A percentile compares a stretch with the other conserved stretches of the same genome.
Conservation (phyloP, 1,140 invertebrate species). For the Halotydeus destructor region DNA sequence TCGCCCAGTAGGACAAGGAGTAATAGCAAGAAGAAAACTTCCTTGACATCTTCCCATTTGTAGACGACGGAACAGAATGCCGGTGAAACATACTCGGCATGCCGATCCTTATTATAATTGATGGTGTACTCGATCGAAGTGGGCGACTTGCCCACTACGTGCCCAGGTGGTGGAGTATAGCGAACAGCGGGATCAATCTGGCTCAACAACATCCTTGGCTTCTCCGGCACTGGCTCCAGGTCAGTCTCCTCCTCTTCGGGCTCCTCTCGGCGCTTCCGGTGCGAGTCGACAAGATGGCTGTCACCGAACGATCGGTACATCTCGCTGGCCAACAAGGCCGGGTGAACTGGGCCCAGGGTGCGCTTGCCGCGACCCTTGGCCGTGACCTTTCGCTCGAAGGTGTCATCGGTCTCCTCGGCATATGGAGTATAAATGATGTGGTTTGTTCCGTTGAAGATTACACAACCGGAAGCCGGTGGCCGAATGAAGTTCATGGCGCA, state of each 20-base stretch:
- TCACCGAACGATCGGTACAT: too few species aligned
- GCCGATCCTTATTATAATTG: constrained; percentile 41
- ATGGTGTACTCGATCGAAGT: constrained; percentile 49
- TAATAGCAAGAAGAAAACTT: constrained; percentile 81
- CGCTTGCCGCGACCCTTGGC: background rate
- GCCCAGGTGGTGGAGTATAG: constrained; percentile 21
- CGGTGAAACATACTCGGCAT: constrained; percentile 63
- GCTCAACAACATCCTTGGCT: background rate
- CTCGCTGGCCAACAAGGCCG: too few species aligned
- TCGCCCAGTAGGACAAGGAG: constrained; percentile 85
- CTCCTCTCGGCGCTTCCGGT: too few species aligned
- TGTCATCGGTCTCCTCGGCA: constrained; percentile 2
- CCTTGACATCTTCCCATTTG: constrained; percentile 61
- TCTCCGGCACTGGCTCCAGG: too few species aligned
- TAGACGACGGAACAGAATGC: constrained; percentile 85
- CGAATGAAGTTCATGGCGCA: constrained; percentile 82
- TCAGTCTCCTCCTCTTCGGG: too few species aligned
- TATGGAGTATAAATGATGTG: constrained; percentile 24
- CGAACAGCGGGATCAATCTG: background rate
- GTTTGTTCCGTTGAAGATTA: constrained; percentile 45
- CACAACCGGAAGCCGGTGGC: constrained; percentile 68
- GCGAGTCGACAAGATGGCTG: too few species aligned
- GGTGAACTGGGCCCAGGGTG: too few species aligned
- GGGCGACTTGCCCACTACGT: constrained; percentile 43
- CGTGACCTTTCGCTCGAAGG: background rate